Percentiles rank a stretch among this genome's conserved stretches.
These are phyloP conservation scores for Eclectus roratus DNA, from an alignment of 2,113 vertebrate genomes.

Conservation along the genomic window DNA sequence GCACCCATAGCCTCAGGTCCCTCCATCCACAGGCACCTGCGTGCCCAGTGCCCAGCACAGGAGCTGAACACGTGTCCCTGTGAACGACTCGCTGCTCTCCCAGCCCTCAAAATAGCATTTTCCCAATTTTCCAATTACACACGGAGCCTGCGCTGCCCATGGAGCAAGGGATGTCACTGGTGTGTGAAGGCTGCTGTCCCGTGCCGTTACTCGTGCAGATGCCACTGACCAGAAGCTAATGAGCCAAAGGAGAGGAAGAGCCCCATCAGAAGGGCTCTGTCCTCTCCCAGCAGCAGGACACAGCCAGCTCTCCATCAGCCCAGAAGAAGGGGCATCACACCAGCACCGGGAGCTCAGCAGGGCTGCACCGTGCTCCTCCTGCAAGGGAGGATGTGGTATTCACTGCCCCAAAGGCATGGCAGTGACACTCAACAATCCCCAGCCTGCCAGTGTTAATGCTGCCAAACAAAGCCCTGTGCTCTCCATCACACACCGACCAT, in stretches of 20 bases:
- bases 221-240: neutral
- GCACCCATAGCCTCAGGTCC: neutral
- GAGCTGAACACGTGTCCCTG: accelerated
- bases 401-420: neutral
- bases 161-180: neutral
- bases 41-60: neutral
- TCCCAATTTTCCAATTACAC: accelerated
- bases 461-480: neutral
- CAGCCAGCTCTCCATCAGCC: neutral
- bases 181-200: neutral
- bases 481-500: neutral
- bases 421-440: neutral
- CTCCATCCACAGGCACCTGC: accelerated
- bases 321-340: accelerated
- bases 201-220: neutral
- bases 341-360: accelerated
- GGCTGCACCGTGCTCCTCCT: neutral
- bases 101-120: neutral
- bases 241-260: neutral
- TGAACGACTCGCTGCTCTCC: neutral
- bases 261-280: neutral
- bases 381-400: accelerated
- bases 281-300: neutral
- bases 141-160: accelerated
- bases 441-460: neutral